These are phyloP conservation scores for Carassius gibelio DNA, from an alignment of 2,113 vertebrate genomes.

Conservation along the genomic window DNA sequence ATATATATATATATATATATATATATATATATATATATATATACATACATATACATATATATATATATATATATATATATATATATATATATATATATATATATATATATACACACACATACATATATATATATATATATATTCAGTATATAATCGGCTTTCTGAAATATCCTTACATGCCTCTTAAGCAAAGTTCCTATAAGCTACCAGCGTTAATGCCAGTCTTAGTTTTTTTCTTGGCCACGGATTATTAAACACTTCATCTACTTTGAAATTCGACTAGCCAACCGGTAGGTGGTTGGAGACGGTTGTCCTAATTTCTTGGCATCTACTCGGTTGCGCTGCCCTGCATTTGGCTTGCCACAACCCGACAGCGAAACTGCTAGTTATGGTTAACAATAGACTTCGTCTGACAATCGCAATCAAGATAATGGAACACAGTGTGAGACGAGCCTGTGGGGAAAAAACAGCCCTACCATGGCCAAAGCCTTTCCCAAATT, in stretches of 20 bases:
- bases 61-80: too few species aligned
- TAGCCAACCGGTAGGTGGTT: conserved; percentile 44
- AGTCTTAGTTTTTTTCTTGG: background rate
- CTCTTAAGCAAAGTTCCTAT: too few species aligned
- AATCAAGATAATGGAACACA: conserved; percentile 60
- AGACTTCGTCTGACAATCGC: conserved; percentile 48
- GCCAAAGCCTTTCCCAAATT: conserved; percentile 47
- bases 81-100: too few species aligned
- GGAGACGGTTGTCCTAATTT: conserved; percentile 45
- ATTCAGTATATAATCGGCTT: too few species aligned
- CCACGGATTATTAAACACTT: conserved; percentile 10
- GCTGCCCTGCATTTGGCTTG: conserved; percentile 1
- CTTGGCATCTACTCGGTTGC: conserved; percentile 21
- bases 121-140: too few species aligned
- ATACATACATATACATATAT: too few species aligned
- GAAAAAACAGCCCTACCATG: background rate
- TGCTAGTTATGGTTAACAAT: conserved; percentile 49
- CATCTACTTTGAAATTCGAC: background rate
- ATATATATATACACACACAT: too few species aligned
- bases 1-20: too few species aligned
- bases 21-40: too few species aligned
- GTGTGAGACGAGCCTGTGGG: conserved; percentile 47
- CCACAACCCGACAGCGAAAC: background rate
- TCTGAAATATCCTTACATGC: too few species aligned
- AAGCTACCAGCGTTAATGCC: background rate